A percentile compares a stretch with the other conserved stretches of the same genome.
Conservation (phyloP, 2,113 vertebrate species). For the Eonycteris spelaea region DNA sequence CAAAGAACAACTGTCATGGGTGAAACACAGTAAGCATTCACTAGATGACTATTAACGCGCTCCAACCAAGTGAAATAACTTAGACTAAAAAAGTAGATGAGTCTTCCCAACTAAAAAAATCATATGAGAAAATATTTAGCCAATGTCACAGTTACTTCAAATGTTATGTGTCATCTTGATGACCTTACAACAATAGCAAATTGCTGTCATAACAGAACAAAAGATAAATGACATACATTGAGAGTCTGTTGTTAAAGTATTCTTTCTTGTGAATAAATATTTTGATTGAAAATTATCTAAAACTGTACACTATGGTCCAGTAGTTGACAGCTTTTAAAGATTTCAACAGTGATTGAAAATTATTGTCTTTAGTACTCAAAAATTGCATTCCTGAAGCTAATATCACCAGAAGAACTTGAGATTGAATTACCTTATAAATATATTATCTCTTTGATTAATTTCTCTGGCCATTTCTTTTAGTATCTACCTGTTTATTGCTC, state of each 20-base stretch:
- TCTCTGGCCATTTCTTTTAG: conserved; percentile 21
- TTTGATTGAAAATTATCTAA: conserved; percentile 59
- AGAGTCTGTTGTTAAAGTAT: conserved; percentile 4
- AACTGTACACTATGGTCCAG: not conserved
- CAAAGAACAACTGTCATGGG: not conserved
- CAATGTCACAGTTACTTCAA: conserved; percentile 18
- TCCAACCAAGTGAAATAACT: not conserved
- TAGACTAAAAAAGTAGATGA: not conserved
- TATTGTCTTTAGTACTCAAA: conserved; percentile 54
- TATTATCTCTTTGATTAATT: conserved; percentile 31
- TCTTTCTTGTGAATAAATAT: conserved; percentile 62
- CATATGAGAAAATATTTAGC: conserved; percentile 19
- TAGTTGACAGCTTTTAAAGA: conserved; percentile 52
- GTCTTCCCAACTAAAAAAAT: not conserved
- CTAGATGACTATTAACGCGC: not conserved
- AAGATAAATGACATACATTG: conserved; percentile 46
- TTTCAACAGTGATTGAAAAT: conserved; percentile 51
- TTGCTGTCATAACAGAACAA: conserved; percentile 29
- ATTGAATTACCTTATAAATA: conserved; percentile 6
- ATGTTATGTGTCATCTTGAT: conserved; percentile 38
- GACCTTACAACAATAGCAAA: conserved; percentile 46
- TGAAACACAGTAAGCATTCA: not conserved
- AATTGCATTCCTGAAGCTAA: not conserved
- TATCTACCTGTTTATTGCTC: conserved; percentile 8
- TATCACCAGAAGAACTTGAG: not conserved